Evolutionary conservation across 2,113 vertebrate genomes (phyloP).

Genomic region (Scatophagus argus): DNA sequence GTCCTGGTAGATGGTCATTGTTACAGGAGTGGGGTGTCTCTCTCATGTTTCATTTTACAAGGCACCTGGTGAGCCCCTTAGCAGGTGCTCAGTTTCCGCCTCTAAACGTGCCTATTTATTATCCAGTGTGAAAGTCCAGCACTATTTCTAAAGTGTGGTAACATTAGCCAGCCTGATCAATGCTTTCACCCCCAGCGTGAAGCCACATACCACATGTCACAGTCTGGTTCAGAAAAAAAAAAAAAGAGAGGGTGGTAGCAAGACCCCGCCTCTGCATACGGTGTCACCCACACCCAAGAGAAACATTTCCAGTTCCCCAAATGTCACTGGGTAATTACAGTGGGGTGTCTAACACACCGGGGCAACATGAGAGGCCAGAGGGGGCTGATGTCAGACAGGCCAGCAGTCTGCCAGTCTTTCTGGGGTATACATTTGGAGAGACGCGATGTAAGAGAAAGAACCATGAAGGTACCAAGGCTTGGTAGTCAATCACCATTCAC

Average conservation of each 20-base stretch:
- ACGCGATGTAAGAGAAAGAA: conserved; percentile 19
- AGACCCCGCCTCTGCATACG: conserved; percentile 6
- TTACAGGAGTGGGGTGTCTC: conserved; percentile 36
- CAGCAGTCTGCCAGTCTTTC: conserved; percentile 29
- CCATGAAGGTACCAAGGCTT: conserved; percentile 44
- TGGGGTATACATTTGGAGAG: conserved; percentile 31
- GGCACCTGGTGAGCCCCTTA: conserved; percentile 43
- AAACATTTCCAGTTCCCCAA: conserved; percentile 76
- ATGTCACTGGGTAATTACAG: conserved; percentile 75
- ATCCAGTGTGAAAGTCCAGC: conserved; percentile 45
- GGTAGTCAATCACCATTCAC: conserved; percentile 48
- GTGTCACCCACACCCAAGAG: conserved; percentile 71
- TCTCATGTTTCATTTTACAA: conserved; percentile 63
- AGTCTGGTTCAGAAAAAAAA: conserved; percentile 51
- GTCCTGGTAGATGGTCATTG: conserved; percentile 24
- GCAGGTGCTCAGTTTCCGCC: conserved; percentile 69
- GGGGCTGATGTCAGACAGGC: conserved; percentile 27
- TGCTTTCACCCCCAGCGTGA: conserved; percentile 48
- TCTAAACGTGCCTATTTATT: conserved; percentile 53
- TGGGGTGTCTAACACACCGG: conserved; percentile 21
- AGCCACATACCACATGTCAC: conserved; percentile 64
- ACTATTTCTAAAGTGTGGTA: conserved; percentile 76
- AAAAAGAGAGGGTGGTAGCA: conserved; percentile 43
- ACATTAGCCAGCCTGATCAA: conserved; percentile 75
- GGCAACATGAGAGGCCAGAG: conserved; percentile 55